A percentile compares a stretch with the other conserved stretches of the same genome.
These are phyloP conservation scores for Epinephelus fuscoguttatus DNA, from an alignment of 2,113 vertebrate genomes.

Conservation along the genomic window DNA sequence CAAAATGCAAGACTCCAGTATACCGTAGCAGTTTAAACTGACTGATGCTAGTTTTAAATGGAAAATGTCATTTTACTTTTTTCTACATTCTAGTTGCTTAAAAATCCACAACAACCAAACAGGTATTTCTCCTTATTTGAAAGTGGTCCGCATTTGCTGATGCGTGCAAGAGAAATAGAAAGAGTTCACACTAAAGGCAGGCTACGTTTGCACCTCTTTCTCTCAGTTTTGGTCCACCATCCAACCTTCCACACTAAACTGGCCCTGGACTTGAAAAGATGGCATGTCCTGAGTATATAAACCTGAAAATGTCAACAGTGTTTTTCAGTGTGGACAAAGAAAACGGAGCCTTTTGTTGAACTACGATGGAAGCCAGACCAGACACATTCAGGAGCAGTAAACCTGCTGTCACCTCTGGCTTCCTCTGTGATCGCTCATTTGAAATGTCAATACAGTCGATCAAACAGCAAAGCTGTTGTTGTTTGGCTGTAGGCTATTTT, in stretches of 20 bases:
- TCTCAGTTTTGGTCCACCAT: neutral
- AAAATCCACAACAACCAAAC: neutral
- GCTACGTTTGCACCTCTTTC: no score
- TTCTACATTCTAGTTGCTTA: neutral
- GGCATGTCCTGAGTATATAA: neutral
- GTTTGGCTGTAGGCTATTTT: no score
- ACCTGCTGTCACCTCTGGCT: neutral
- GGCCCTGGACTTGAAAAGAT: neutral
- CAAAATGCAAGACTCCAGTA: neutral
- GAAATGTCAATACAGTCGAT: neutral
- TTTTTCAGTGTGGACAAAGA: neutral
- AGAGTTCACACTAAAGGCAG: no score
- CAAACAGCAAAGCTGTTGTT: neutral
- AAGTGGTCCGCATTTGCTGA: neutral
- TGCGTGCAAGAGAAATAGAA: neutral
- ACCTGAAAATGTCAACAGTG: neutral
- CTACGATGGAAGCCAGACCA: neutral
- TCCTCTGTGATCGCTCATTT: neutral
- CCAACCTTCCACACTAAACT: neutral
- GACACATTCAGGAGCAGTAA: neutral
- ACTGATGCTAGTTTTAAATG: neutral
- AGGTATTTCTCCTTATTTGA: neutral
- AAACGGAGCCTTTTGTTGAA: neutral
- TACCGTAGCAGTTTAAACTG: neutral
- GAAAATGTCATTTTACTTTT: neutral